Evolutionary conservation across 2,888 invertebrate genomes (phyloP).

Genomic region (Antheraea yamamai): DNA sequence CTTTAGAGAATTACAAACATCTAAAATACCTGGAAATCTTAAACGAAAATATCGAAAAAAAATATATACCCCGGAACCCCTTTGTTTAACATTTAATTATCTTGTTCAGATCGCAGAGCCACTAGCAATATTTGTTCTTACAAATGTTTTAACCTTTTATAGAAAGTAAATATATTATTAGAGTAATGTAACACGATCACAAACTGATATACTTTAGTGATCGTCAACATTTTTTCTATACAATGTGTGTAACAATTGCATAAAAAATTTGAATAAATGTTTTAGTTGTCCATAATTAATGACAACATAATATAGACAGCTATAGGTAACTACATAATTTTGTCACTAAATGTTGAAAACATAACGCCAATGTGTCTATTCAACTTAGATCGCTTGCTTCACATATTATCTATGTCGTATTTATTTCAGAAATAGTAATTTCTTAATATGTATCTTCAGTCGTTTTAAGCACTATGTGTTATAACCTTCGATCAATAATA

Average conservation of each 20-base stretch:
- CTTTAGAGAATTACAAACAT: constrained; percentile 54
- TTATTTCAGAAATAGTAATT: too few species aligned
- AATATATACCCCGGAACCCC: constrained; percentile 47
- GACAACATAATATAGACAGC: too few species aligned
- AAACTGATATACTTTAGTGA: not conserved
- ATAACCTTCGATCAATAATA: too few species aligned
- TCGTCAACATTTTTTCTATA: not conserved
- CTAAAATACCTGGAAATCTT: constrained; percentile 43
- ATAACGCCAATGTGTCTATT: too few species aligned
- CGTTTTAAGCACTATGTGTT: too few species aligned
- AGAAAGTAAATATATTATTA: not conserved
- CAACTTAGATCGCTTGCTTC: too few species aligned
- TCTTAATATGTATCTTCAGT: too few species aligned
- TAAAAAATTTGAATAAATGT: too few species aligned
- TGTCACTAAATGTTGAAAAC: too few species aligned
- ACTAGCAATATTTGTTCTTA: constrained; percentile 62
- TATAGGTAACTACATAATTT: too few species aligned
- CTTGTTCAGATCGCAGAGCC: constrained; percentile 42
- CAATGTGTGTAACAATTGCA: not conserved
- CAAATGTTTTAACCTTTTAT: constrained; percentile 45
- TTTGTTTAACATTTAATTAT: constrained; percentile 64
- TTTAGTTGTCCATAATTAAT: too few species aligned
- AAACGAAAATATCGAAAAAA: constrained; percentile 41
- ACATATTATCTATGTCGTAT: too few species aligned
- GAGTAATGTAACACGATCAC: not conserved